These are phyloP conservation scores for Julus scanicus DNA, from an alignment of 2,888 invertebrate species.

Conservation along the genomic window DNA sequence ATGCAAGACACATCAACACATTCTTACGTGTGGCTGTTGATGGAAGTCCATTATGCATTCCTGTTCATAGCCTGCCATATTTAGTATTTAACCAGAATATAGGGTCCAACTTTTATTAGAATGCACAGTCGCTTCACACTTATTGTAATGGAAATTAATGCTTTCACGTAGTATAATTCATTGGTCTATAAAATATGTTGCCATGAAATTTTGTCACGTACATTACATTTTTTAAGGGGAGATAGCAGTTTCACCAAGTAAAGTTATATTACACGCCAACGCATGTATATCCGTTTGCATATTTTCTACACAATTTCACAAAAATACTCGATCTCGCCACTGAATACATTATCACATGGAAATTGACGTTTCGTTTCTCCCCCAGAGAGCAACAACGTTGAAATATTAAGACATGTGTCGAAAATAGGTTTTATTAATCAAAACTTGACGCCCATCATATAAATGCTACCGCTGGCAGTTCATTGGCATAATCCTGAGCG, in stretches of 20 bases:
- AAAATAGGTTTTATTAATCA: slow-evolving; percentile 33
- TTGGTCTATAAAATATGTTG: neutral
- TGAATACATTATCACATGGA: neutral
- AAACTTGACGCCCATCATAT: slow-evolving; percentile 1
- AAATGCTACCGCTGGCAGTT: slow-evolving; percentile 12
- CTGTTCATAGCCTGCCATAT: neutral
- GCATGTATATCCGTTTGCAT: neutral
- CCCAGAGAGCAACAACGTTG: neutral
- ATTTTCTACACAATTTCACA: neutral
- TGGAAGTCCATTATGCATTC: neutral
- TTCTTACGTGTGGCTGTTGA: neutral
- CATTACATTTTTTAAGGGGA: neutral
- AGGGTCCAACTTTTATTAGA: neutral
- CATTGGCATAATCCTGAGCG: slow-evolving; percentile 12
- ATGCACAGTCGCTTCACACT: neutral
- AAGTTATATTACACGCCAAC: neutral
- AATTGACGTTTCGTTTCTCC: neutral
- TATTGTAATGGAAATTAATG: slow-evolving; percentile 17
- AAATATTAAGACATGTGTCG: slow-evolving; percentile 33
- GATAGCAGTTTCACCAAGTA: neutral
- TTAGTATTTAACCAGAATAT: neutral
- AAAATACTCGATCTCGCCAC: neutral
- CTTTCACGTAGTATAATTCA: neutral
- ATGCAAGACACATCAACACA: neutral
- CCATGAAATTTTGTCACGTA: neutral